A percentile compares a stretch with the other conserved stretches of the same genome.
Conservation (phyloP, 1,140 invertebrate species). For the Diprion similis region DNA sequence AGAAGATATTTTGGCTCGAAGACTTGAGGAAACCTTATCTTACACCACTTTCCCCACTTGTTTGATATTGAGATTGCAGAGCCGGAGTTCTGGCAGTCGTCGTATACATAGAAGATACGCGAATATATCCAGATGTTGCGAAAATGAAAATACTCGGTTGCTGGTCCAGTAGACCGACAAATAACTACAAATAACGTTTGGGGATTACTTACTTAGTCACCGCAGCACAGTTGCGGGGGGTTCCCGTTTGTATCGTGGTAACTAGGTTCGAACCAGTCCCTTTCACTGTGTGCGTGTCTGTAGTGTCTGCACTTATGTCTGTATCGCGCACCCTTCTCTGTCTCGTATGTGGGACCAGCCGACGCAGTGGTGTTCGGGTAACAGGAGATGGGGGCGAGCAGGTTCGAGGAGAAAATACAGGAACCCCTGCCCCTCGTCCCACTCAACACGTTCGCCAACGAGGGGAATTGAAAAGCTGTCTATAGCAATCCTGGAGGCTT, state of each 20-base stretch:
- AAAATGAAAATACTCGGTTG: slow-evolving; percentile 7
- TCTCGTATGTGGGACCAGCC: too few relatives aligned
- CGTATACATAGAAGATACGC: neutral
- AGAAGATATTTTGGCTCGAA: neutral
- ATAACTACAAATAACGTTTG: slow-evolving; percentile 18
- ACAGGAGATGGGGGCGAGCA: neutral
- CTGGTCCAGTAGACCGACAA: slow-evolving; percentile 12
- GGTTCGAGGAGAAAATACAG: slow-evolving; percentile 4
- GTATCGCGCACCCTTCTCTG: too few relatives aligned
- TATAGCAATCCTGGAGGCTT: slow-evolving; percentile 17
- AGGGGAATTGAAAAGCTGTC: slow-evolving; percentile 21
- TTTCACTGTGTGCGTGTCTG: neutral
- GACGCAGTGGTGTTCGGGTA: neutral
- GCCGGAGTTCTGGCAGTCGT: too few relatives aligned
- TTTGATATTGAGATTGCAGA: too few relatives aligned
- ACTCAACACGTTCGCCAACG: slow-evolving; percentile 18
- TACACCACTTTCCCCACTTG: too few relatives aligned
- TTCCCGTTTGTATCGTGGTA: slow-evolving; percentile 9
- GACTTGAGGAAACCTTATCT: too few relatives aligned
- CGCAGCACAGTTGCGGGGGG: slow-evolving; percentile 13
- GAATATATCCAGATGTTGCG: neutral
- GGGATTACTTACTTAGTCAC: slow-evolving; percentile 22
- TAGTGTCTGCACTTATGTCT: neutral
- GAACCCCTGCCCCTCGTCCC: slow-evolving; percentile 5
- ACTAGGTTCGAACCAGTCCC: slow-evolving; percentile 13